Base-by-base conservation (phyloP, 2,797 vertebrate genomes). In the Myiothlypis chrysogaster region DNA sequence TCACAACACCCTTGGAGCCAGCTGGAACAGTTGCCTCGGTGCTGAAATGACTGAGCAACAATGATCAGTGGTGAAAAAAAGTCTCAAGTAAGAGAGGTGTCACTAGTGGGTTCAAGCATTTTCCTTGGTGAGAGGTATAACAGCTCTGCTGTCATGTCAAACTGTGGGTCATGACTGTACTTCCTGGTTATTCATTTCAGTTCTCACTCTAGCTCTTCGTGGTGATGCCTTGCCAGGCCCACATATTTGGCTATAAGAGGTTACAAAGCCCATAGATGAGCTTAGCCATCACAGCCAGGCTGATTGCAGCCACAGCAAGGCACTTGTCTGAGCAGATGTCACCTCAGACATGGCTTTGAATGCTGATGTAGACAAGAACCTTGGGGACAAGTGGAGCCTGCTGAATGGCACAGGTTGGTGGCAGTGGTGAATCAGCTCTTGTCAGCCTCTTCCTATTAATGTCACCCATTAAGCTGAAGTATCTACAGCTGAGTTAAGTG, bases 231-330 rank as follows among this genome's bases (percentile, higher is more conserved):
- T 22, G 2, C 19, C 20, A 77, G 15, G 39, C n/a, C 7, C 2
- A 0, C 53, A 16, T 5, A 0, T 46, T 71, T 75, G 39, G 7
- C 14, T 72, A 2, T 34, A 22, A 49, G 61, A 8, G 7, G 8
- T 10, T 24, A 65, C 8, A 84, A 68, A 56, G 19, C 10, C 30
- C 30, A 39, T 4, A 24, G 41, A 8, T 20, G 11, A 89, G 5
- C 22, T 69, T 43, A 69, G 19, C 35, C 17, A 22, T 72, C 59
- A 18, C 18, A 71, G 28, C 12, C 60, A 76, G 43, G 44, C 72
- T 37, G 21, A n/a, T 2, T 52, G 14, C 24, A 50, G 8, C 21
- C 39, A 84, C 47, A 19, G 35, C 23, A 89, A 65, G 20, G 14
- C 41, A 44, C 28, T 61, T 66, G 6, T 30, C 41, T 30, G 14